Evolutionary conservation across 2,797 vertebrate species (phyloP), one percentile per base, ranked within the genome.

Genomic region (Periophthalmus magnuspinnatus): DNA sequence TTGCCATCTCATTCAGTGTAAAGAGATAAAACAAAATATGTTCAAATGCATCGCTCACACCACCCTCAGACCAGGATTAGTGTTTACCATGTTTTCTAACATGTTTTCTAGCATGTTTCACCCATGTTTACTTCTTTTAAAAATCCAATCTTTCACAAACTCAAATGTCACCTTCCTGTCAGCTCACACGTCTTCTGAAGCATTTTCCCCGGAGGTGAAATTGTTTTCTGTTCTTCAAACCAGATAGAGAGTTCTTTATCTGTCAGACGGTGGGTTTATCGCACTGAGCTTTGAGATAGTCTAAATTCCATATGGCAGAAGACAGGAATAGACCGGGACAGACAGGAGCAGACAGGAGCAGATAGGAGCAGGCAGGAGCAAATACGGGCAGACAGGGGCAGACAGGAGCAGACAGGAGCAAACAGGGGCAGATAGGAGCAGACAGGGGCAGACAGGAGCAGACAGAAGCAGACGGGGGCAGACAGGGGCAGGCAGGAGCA

Each of bases 251-350:
- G 63, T 0, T 5, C 33, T 65, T 76, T 65, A 77, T 77, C 62
- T 74, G 50, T 36, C 28, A 63, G 24, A 60, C 59, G n/a, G 59
- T 47, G 59, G 67, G 34, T 67, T 86, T 80, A 77, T 82, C 69
- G 71, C 3, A 6, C 70, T 65, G 7, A 19, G 76, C 64, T 66
- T 33, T 47, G 70, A 45, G 72, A 71, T 68, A 34, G 54, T 50
- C 48, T 50, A n/a, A n/a, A n/a, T 48, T n/a, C 48, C 48, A 50
- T 50, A 50, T 78, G 73, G 54, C 57, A 10, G 67, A 72, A 14
- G 68, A 66, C 68, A 73, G 36, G 62, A 28, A 28, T 28, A 28
- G 28, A 28, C 28, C 28, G 28, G 28, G 10, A 36, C 36, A 38
- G 41, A 45, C 41, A 45, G 41, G 54, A 3, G 14, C 16, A 65